Conservation (phyloP, 2,113 vertebrate species). For the Phylloscopus trochiloides region DNA sequence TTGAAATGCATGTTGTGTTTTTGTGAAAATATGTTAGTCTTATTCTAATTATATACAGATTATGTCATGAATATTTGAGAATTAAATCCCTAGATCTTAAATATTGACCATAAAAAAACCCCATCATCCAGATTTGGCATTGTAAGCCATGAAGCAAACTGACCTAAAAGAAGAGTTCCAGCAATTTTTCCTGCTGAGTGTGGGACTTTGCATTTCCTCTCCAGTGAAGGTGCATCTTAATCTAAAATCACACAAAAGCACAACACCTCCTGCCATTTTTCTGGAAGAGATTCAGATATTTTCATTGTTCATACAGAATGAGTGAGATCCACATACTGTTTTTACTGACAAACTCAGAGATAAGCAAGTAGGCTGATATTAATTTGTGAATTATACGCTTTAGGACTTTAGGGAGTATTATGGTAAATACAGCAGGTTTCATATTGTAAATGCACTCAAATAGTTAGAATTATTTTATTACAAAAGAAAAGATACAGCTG, state of each 20-base stretch:
- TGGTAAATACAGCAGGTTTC: background rate
- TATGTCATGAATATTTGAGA: background rate
- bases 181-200: background rate
- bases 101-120: accelerated
- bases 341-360: background rate
- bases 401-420: background rate
- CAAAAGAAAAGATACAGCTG: background rate
- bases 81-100: background rate
- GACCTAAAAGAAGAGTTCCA: background rate
- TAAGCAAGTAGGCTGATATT: background rate
- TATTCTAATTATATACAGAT: background rate
- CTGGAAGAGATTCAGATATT: background rate
- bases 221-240: background rate
- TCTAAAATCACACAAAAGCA: background rate
- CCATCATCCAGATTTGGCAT: background rate
- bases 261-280: background rate
- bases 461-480: background rate
- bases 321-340: background rate
- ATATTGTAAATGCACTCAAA: background rate
- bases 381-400: background rate
- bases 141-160: background rate
- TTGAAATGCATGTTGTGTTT: background rate
- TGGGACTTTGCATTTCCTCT: background rate
- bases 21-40: background rate
- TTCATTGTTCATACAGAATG: background rate